phyloP scores from a whole-genome alignment of 2,797 vertebrate genomes.

The Myotis planiceps region DNA sequence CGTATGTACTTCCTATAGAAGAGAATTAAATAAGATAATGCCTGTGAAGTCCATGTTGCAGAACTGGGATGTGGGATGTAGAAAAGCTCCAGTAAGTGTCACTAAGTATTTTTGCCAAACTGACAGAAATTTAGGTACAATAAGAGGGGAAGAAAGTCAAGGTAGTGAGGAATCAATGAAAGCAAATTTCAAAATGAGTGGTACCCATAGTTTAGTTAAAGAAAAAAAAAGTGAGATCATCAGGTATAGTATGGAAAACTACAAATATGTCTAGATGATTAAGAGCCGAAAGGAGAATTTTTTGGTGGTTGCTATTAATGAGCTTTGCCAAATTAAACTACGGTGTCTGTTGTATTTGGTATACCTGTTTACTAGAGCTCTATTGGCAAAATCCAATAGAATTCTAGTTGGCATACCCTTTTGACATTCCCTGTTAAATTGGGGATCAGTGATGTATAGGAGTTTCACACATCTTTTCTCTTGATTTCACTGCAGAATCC shows the following conservation, averaged over 20 bases:
- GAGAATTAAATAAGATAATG: neutral
- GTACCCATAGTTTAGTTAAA: neutral
- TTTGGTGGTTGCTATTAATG: neutral
- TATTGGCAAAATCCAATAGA: neutral
- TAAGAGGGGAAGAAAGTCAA: neutral
- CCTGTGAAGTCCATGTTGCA: neutral
- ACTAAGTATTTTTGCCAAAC: conserved; percentile 6
- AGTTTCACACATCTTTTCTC: neutral
- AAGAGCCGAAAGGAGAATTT: neutral
- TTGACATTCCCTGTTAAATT: neutral
- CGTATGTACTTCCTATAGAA: neutral
- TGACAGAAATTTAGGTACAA: neutral
- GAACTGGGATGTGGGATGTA: neutral
- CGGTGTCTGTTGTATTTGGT: neutral
- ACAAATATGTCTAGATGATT: neutral
- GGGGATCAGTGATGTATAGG: neutral
- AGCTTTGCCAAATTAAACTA: neutral
- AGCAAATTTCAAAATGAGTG: conserved; percentile 38
- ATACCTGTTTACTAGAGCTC: neutral
- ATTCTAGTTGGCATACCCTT: neutral
- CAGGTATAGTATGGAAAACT: neutral
- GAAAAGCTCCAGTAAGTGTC: neutral
- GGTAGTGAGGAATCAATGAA: neutral
- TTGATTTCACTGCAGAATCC: neutral
- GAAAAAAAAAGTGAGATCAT: neutral